A percentile compares a stretch with the other conserved stretches of the same genome.
Conservation (phyloP, 1,140 invertebrate genomes). For the Eufriesea mexicana region DNA sequence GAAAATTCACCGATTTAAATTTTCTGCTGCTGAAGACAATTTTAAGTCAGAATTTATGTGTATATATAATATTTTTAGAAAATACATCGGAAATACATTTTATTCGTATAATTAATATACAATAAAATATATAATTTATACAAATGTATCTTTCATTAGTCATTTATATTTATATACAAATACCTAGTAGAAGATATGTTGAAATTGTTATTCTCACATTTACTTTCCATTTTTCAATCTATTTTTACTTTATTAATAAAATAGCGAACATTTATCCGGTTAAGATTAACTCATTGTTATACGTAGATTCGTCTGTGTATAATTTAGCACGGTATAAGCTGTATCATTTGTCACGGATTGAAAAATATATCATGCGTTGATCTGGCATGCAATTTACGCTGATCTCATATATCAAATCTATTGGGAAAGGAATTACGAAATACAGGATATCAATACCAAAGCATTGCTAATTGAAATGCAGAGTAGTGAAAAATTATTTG, state of each 20-base stretch:
- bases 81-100: no score
- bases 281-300: background rate
- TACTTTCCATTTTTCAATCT: no score
- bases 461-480: background rate
- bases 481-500: slow-evolving; percentile 10
- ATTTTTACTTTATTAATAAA: background rate
- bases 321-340: background rate
- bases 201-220: no score
- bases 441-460: slow-evolving; percentile 21
- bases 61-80: no score
- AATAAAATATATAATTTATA: no score
- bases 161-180: no score
- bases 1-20: no score
- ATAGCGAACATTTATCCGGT: background rate
- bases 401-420: slow-evolving; percentile 24
- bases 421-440: slow-evolving; percentile 14
- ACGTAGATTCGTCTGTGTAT: background rate
- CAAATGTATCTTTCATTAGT: no score
- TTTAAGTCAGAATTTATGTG: no score
- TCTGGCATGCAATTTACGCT: slow-evolving; percentile 14
- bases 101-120: no score
- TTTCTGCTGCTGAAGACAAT: no score
- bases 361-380: slow-evolving; percentile 12
- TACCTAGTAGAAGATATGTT: no score
- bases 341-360: background rate